Conservation (phyloP, 1,140 invertebrate species). For the Ceratosolen solmsi region DNA sequence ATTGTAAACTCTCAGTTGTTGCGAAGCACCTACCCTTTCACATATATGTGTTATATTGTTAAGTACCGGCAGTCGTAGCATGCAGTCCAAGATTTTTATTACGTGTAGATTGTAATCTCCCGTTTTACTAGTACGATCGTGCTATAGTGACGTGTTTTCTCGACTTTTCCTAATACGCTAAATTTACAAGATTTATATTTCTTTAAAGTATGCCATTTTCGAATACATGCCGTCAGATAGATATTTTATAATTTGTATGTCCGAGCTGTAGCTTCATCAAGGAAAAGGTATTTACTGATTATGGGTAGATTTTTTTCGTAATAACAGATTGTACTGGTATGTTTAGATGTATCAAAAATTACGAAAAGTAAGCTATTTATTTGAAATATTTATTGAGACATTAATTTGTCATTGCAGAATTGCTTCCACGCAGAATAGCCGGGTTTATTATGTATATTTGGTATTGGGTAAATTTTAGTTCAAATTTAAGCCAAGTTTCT, state of each 20-base stretch:
- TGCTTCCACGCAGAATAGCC: background rate
- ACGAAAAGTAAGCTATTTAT: background rate
- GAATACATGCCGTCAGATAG: background rate
- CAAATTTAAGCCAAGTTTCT: background rate
- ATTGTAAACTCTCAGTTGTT: conserved; percentile 12
- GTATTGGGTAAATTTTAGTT: background rate
- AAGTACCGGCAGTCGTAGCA: conserved; percentile 3
- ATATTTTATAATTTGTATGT: conserved; percentile 30
- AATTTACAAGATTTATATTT: conserved; percentile 48
- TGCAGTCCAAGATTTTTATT: conserved; percentile 36
- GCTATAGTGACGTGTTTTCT: conserved; percentile 33
- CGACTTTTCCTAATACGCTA: conserved; percentile 45
- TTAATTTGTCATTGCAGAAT: background rate
- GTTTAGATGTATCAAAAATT: conserved; percentile 25
- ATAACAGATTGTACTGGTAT: conserved; percentile 28
- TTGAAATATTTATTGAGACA: conserved; percentile 26
- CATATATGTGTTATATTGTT: background rate
- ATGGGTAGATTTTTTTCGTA: conserved; percentile 28
- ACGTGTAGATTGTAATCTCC: conserved; percentile 46
- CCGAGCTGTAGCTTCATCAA: conserved; percentile 35
- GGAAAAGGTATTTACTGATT: background rate
- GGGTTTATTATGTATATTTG: background rate
- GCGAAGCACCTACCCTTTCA: background rate
- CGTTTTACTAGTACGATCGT: conserved; percentile 22
- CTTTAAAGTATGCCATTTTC: conserved; percentile 27